Evolutionary conservation across 2,797 vertebrate genomes (phyloP).

Genomic region (Bucorvus abyssinicus): DNA sequence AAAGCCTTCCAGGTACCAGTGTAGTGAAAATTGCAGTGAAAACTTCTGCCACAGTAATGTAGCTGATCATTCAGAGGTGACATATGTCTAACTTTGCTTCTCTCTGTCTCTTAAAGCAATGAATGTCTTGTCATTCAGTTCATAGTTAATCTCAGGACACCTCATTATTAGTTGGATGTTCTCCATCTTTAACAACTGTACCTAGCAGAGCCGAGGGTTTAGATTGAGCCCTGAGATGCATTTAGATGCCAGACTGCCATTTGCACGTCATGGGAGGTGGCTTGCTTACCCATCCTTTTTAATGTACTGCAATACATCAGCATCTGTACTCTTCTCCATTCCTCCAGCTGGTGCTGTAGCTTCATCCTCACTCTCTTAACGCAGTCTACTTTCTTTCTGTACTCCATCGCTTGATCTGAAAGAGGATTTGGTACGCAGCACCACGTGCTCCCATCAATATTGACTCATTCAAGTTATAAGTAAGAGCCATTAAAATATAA

Average conservation of each 20-base stretch:
- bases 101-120: neutral
- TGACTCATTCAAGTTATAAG: neutral
- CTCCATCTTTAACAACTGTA: neutral
- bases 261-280: neutral
- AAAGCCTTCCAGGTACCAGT: neutral
- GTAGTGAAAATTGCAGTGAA: neutral
- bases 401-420: neutral
- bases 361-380: neutral
- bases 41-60: neutral
- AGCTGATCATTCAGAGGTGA: neutral
- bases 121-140: neutral
- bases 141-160: neutral
- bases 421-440: neutral
- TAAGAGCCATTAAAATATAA: neutral
- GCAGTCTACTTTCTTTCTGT: neutral
- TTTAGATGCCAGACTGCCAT: neutral
- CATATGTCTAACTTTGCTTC: neutral
- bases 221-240: neutral
- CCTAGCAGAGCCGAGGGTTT: neutral
- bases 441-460: fast-evolving
- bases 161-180: neutral
- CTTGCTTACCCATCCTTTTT: neutral
- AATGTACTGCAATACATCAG: neutral
- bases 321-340: neutral
- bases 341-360: neutral